Percentiles rank a stretch among this genome's conserved stretches.
Conservation (phyloP, 2,888 invertebrate genomes). For the Kuschelorhynchus macadamiae region DNA sequence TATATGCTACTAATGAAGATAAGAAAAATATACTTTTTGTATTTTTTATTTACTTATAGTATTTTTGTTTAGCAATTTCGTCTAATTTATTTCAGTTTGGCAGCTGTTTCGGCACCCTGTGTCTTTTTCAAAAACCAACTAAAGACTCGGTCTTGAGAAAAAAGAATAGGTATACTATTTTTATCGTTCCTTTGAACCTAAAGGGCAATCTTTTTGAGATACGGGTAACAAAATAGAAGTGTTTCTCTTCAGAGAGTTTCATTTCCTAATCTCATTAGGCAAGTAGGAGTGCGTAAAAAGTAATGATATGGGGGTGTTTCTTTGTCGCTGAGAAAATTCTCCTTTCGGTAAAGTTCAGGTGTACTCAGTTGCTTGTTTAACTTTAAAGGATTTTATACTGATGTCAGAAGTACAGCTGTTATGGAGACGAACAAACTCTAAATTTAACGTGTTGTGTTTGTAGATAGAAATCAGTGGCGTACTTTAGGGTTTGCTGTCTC, state of each 20-base stretch:
- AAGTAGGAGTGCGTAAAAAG: slow-evolving; percentile 45
- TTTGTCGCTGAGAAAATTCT: slow-evolving; percentile 29
- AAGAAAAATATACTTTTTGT: too few relatives aligned
- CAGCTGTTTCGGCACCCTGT: too few relatives aligned
- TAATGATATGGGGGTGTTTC: slow-evolving; percentile 41
- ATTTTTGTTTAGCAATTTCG: too few relatives aligned
- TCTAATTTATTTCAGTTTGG: too few relatives aligned
- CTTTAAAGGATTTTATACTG: slow-evolving; percentile 18
- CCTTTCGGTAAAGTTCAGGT: slow-evolving; percentile 32
- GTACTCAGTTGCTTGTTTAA: slow-evolving; percentile 39
- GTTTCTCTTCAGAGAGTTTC: slow-evolving; percentile 22
- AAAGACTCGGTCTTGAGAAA: too few relatives aligned
- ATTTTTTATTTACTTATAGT: too few relatives aligned
- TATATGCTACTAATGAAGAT: too few relatives aligned
- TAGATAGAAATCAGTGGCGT: background rate
- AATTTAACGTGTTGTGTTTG: background rate
- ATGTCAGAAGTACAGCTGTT: slow-evolving; percentile 12
- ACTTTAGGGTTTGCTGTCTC: too few relatives aligned
- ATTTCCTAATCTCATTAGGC: slow-evolving; percentile 44
- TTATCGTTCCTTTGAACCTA: background rate
- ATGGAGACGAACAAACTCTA: slow-evolving; percentile 3
- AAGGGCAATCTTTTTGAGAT: background rate
- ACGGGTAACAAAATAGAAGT: slow-evolving; percentile 25
- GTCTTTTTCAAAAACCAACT: background rate
- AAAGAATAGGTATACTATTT: too few relatives aligned